Base-by-base conservation (phyloP, 2,888 invertebrate species). In the Agrilus cyanescens region DNA sequence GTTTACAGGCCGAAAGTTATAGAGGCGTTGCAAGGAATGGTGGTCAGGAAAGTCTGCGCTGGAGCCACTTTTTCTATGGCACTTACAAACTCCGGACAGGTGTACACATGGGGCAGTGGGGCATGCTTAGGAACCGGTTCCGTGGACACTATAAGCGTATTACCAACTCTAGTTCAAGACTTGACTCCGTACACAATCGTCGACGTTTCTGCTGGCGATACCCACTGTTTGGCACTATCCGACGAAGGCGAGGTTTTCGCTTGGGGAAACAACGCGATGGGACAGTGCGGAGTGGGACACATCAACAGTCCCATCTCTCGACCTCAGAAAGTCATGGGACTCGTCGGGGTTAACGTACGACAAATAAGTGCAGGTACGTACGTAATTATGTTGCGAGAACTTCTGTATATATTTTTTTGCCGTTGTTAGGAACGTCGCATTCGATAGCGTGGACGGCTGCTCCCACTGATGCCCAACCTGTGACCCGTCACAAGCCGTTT, bases 231-330 rank as follows among this genome's bases (percentile, higher is more conserved):
- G 37, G 77, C 76, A 3, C 65, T 80, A 12, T 72, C 74, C 1
- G 72, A 75, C 50, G 70, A 71, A 41, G 62, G 67, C 47, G 65
- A 68, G 46, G 69, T 71, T 1, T 75, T 69, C 58, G 72, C 75
- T 0, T 76, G 75, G 76, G 76, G 79, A n/a, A 73, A 72, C 50
- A 79, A 78, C 57, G 71, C 73, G 1, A 75, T 76, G 73, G 78
- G 78, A 2, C 76, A 78, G 57, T 78, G 78, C 60, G 79, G 79
- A 0, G 73, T 73, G 51, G 76, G 78, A 3, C 75, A 76, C 57
- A 69, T 71, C 1, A 72, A 73, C 31, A 74, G 73, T 45, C 76
- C 76, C 4, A 65, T 78, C 4, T 67, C 71, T 2, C 60, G 72
- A 38, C 78, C 78, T 2, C 61, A 68, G 34, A 72, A 72, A 56